These are phyloP conservation scores for Pitangus sulphuratus DNA, from an alignment of 2,797 vertebrate genomes.

Conservation along the genomic window DNA sequence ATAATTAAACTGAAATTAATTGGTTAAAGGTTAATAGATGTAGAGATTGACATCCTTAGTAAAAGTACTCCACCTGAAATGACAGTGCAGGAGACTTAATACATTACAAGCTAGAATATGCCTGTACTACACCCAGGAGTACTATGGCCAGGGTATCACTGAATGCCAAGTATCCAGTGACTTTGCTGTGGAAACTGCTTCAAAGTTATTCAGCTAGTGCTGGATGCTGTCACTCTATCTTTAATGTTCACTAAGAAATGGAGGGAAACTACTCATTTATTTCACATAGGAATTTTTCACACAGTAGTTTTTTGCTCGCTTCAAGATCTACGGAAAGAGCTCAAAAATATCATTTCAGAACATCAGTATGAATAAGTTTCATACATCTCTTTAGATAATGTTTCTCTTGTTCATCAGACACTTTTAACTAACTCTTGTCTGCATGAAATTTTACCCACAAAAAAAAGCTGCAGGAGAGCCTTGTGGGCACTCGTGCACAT, in stretches of 20 bases:
- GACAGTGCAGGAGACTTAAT: conserved; percentile 22
- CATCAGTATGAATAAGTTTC: neutral
- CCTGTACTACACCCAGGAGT: conserved; percentile 14
- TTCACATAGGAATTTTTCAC: neutral
- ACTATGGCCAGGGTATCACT: neutral
- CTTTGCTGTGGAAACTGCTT: neutral
- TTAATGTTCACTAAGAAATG: neutral
- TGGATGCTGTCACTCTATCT: neutral
- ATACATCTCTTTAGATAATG: neutral
- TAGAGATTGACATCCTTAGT: conserved; percentile 20
- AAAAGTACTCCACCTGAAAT: conserved; percentile 34
- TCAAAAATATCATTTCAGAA: neutral
- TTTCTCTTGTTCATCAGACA: neutral
- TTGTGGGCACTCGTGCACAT: neutral
- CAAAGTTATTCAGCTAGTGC: neutral
- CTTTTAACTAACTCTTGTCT: neutral
- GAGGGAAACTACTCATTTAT: neutral
- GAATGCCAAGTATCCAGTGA: conserved; percentile 9
- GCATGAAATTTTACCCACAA: conserved; percentile 4
- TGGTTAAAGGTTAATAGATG: conserved; percentile 63
- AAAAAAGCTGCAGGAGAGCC: neutral
- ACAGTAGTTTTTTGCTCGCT: neutral
- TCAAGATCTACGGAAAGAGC: neutral
- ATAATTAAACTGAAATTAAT: conserved; percentile 58
- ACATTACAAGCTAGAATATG: conserved; percentile 19